Conservation (phyloP, 2,888 invertebrate species). For the Apodemia zela region DNA sequence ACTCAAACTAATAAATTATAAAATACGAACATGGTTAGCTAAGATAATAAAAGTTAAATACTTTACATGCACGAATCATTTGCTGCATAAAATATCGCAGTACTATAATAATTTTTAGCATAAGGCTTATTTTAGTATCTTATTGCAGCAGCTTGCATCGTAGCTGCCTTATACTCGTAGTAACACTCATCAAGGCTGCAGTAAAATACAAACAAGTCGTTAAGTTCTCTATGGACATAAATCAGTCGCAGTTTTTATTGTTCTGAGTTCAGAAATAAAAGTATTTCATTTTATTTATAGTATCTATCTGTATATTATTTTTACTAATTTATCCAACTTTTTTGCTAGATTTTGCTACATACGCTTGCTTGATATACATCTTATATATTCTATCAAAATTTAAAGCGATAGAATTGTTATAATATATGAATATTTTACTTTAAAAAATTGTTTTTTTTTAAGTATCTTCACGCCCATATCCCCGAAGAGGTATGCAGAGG, state of each 20-base stretch:
- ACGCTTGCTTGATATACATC: no score
- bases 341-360: no score
- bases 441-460: no score
- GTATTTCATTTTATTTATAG: not conserved
- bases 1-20: no score
- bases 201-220: slow-evolving; percentile 56
- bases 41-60: slow-evolving; percentile 6
- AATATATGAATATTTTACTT: no score
- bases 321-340: no score
- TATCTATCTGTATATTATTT: no score
- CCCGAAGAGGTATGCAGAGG: no score
- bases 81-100: not conserved
- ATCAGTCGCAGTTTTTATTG: slow-evolving; percentile 37
- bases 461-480: no score
- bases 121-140: slow-evolving; percentile 46
- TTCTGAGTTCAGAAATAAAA: slow-evolving; percentile 15
- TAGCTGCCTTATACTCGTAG: slow-evolving; percentile 43
- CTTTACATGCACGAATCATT: slow-evolving; percentile 2
- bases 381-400: no score
- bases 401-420: no score
- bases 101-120: slow-evolving; percentile 1
- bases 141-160: slow-evolving; percentile 42
- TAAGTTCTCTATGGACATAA: slow-evolving; percentile 52
- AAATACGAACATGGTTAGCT: not conserved
- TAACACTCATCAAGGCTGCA: slow-evolving; percentile 50